Base-by-base conservation (phyloP, 2,113 vertebrate species). In the Chinchilla lanigera region DNA sequence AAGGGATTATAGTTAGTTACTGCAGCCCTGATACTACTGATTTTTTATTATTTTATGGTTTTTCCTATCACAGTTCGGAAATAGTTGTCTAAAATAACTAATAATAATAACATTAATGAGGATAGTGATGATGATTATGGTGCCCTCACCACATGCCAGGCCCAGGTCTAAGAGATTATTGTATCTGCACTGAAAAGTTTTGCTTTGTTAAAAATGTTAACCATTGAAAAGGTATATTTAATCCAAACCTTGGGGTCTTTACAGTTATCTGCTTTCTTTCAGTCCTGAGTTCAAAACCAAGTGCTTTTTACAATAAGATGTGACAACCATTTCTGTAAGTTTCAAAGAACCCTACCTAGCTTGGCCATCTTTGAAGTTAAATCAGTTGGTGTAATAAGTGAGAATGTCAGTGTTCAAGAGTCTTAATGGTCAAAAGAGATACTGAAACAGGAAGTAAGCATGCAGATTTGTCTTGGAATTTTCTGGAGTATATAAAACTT, bases 51-150 rank as follows among this genome's bases (percentile, higher is more conserved):
- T 54, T 94, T 86, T 56, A 84, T 81, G 11, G 28, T 61, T 88
- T 69, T 94, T 88, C 63, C 65, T 61, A 71, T 33, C 50, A 58
- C 22, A 73, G n/a, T 22, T 73, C 41, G 41, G 28, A 47, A 17
- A 80, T 33, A 80, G 65, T 63, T 85, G 94, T 95, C 92, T 96
- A 92, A 91, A 89, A 89, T 56, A 80, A 81, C 12, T 61, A 58
- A 33, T n/a, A 71, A 87, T 86, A 54, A 89, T 50, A 10, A 78
- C 2, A 52, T 61, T 88, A 54, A n/a, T 52, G 61, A 96, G 33
- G 38, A 89, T 2, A 92, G 44, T 7, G 67, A n/a, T 60, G 83
- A 84, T 63, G 82, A 90, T 54, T 85, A 90, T 38, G 61, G 33
- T 93, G 33, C 44, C 47, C 20, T 95, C 73, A 73, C 47, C 47